Conservation (phyloP, 2,797 vertebrate genomes). For the Propithecus perrieri region DNA sequence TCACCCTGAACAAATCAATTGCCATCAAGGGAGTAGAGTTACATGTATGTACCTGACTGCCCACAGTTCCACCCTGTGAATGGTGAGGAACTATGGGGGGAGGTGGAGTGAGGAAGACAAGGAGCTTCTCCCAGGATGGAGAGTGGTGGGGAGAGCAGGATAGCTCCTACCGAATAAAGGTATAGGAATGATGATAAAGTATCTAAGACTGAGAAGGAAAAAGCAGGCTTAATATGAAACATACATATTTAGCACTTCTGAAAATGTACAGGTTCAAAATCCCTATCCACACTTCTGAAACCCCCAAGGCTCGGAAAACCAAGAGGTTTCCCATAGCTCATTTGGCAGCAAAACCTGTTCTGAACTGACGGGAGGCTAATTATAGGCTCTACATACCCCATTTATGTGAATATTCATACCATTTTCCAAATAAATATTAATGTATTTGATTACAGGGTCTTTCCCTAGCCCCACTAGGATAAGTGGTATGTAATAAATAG, state of each 20-base stretch:
- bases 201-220: background rate
- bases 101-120: background rate
- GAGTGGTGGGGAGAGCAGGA: background rate
- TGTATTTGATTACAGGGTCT: conserved; percentile 67
- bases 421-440: conserved; percentile 69
- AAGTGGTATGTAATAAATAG: conserved; percentile 58
- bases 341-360: conserved; percentile 54
- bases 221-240: conserved; percentile 40
- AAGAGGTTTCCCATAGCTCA: conserved; percentile 45
- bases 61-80: background rate
- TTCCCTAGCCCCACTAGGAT: conserved; percentile 24
- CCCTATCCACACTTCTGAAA: conserved; percentile 27
- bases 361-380: conserved; percentile 61
- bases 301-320: conserved; percentile 43
- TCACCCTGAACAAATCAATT: background rate
- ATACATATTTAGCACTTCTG: conserved; percentile 40
- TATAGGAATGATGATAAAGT: background rate
- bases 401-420: conserved; percentile 53
- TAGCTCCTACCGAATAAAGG: background rate
- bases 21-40: background rate
- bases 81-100: background rate
- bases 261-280: conserved; percentile 39
- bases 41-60: background rate
- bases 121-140: background rate
- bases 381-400: conserved; percentile 49